phyloP scores from a whole-genome alignment of 2,113 vertebrate genomes.

The Semnornis frantzii region DNA sequence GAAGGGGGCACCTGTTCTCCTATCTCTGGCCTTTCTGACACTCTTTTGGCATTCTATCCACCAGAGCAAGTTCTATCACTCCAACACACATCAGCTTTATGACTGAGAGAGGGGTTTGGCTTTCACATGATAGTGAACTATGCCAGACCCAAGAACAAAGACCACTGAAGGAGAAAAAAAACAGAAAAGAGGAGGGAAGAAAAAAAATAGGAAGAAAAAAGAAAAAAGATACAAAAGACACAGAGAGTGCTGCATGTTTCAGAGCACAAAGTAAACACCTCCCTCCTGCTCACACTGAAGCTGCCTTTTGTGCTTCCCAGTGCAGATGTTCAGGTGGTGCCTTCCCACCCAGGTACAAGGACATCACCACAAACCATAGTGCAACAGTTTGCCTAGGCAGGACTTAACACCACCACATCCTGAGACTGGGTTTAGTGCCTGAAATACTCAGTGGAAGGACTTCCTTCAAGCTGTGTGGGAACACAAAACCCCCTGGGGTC shows the following conservation, averaged over 20 bases:
- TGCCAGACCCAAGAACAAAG: not conserved
- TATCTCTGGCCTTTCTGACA: not conserved
- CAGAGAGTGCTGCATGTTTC: not conserved
- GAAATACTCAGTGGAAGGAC: not conserved
- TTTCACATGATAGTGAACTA: not conserved
- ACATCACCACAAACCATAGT: not conserved
- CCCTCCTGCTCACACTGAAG: not conserved
- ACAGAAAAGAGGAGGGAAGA: not conserved
- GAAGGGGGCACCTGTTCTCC: not conserved
- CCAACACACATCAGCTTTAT: not conserved
- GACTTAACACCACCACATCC: not conserved
- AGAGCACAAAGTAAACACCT: not conserved
- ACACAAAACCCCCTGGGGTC: not conserved
- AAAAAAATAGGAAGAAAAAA: too few species aligned
- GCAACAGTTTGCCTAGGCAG: not conserved
- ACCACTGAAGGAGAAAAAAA: not conserved
- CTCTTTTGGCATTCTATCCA: fast-evolving
- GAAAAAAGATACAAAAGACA: not conserved
- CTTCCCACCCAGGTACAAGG: not conserved
- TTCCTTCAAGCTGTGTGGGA: not conserved
- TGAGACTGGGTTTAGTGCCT: not conserved
- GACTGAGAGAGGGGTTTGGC: not conserved
- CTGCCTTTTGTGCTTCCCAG: not conserved
- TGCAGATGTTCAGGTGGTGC: not conserved
- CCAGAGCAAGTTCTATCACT: not conserved